Evolutionary conservation across 2,113 vertebrate genomes (phyloP), one percentile per base, ranked within the genome.

Genomic region (Mus spicilegus): DNA sequence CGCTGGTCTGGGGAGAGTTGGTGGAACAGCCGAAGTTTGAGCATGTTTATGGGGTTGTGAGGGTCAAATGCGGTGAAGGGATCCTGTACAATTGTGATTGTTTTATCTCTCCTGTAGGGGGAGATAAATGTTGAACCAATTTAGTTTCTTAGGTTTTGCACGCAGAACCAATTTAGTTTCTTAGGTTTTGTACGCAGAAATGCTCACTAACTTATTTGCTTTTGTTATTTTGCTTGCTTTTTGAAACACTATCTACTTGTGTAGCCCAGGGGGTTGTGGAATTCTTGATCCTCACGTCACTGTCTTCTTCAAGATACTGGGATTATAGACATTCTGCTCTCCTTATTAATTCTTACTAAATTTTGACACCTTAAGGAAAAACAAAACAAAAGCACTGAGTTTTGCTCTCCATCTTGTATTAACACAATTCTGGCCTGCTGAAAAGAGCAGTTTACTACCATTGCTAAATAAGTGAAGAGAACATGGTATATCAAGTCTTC

Each of bases 71-170:
- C 75, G 1, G 88, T 72, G n/a, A 94, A 77, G 54, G 56, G 13
- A 75, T 84, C 5, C 5, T 28, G 39, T 72, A 33, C 91, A 92
- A 84, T 61, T 85, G 58, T 65, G 80, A 22, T 94, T 91, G 20
- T 89, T 95, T 11, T 3, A 81, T 75, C 36, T n/a, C 67, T 22
- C 36, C 81, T 46, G 77, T 63, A 94, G 73, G 65, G 63, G 84
- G 82, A 94, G 49, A 78, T 65, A 93, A 91, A 24, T 87, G 77
- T 82, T 87, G 46, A 90, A 14, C 46, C 77, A 49, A n/a, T 51
- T 93, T 76, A 84, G 72, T 91, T 91, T 30, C 54, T 82, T 92
- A 84, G 75, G 73, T 82, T 96, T 96, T 93, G 36, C 39, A 49
- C 2, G 11, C 22, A 75, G 67, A 88, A 96, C 46, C 77, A 49